Percentiles rank a stretch among this genome's conserved stretches.
Conservation (phyloP, 1,140 invertebrate species). For the Melanaphis sacchari region DNA sequence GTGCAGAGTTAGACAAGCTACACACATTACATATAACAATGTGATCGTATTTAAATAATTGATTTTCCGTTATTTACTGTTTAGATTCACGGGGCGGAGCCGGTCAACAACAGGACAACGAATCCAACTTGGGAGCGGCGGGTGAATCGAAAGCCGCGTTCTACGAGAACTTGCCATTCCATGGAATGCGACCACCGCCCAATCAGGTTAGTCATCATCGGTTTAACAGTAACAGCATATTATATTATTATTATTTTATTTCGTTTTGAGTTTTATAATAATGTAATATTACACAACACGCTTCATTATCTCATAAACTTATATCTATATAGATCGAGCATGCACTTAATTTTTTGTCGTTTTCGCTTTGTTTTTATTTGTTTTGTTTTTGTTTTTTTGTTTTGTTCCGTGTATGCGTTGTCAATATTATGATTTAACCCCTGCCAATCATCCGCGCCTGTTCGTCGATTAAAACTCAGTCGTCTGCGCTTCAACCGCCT, state of each 20-base stretch:
- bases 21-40: too few species aligned
- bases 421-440: constrained; percentile 26
- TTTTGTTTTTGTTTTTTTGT: constrained; percentile 59
- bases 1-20: not conserved
- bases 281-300: too few species aligned
- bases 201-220: constrained; percentile 76
- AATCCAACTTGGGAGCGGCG: constrained; percentile 62
- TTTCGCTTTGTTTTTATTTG: not conserved
- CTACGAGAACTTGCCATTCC: constrained; percentile 93
- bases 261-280: not conserved
- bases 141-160: constrained; percentile 75
- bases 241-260: not conserved
- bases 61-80: not conserved
- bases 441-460: not conserved
- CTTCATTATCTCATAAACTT: not conserved
- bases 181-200: constrained; percentile 86
- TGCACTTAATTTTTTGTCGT: not conserved
- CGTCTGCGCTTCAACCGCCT: not conserved
- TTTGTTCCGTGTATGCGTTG: not conserved
- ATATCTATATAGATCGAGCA: not conserved
- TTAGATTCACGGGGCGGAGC: constrained; percentile 60
- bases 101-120: constrained; percentile 9
- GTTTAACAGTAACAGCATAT: not conserved
- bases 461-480: not conserved
- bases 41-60: not conserved